phyloP scores from a whole-genome alignment of 2,797 vertebrate species.

The Euthynnus affinis region DNA sequence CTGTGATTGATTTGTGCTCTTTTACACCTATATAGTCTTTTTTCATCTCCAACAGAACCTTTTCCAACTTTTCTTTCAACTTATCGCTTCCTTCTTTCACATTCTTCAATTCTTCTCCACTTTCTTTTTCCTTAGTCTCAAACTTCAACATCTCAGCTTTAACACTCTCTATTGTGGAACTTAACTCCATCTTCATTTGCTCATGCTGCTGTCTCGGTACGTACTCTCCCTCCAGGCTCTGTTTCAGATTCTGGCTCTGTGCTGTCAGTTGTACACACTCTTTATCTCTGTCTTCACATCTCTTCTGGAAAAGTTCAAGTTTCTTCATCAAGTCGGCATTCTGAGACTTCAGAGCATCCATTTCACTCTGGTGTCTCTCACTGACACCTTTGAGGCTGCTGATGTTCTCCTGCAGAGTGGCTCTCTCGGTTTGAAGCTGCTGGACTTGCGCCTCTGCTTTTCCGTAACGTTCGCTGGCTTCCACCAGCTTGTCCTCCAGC shows the following conservation, averaged over 20 bases:
- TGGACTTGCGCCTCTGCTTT: constrained; percentile 89
- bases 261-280: constrained; percentile 77
- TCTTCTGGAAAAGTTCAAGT: constrained; percentile 83
- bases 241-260: constrained; percentile 85
- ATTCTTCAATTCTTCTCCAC: constrained; percentile 84
- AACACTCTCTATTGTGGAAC: constrained; percentile 83
- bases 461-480: constrained; percentile 85
- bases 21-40: constrained; percentile 82
- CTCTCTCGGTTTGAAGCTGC: constrained; percentile 86
- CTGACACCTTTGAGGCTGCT: constrained; percentile 78
- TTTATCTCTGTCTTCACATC: constrained; percentile 82
- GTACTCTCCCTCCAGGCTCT: constrained; percentile 85
- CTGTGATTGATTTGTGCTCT: constrained; percentile 83
- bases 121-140: constrained; percentile 81
- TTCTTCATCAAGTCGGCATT: constrained; percentile 83
- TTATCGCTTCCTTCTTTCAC: constrained; percentile 87
- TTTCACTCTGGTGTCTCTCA: constrained; percentile 84
- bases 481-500: constrained; percentile 90
- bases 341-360: constrained; percentile 79
- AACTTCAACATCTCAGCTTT: constrained; percentile 85
- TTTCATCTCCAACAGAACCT: constrained; percentile 80
- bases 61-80: constrained; percentile 85
- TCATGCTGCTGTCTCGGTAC: constrained; percentile 87
- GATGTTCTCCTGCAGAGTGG: constrained; percentile 83
- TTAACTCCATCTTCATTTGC: constrained; percentile 84